Base-by-base conservation (phyloP, 2,113 vertebrate species). In the Delphinus delphis region DNA sequence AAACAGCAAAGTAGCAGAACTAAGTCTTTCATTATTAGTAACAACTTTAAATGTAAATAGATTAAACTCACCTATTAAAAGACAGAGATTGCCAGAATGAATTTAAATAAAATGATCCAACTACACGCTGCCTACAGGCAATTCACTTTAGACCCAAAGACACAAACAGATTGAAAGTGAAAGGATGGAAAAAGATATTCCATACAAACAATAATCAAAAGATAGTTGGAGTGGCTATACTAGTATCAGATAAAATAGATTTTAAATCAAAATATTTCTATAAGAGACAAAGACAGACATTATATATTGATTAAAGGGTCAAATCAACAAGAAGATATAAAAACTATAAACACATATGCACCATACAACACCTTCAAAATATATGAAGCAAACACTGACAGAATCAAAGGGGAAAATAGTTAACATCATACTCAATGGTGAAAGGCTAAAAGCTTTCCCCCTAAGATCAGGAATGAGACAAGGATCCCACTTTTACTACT, bases 21-120 rank as follows among this genome's bases (percentile, higher is more conserved):
- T 70, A 85, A 67, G 10, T 77, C 28, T 13, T 62, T 86, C 23
- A 60, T 25, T 62, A 26, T 25, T 62, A 26, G 9, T 21, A 65
- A 38, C 70, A 89, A 88, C 33, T 60, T 96, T 17, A 96, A 88
- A 79, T 88, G 38, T 60, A 31, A 92, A 63, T 18, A 76, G 31
- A 74, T 31, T 33, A 76, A 74, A 53, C 7, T 68, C 31, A 88
- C 26, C 62, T 93, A 79, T 84, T 71, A 94, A 65, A 84, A 88
- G 63, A 71, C 11, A 65, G 26, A 65, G 33, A n/a, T 9, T 33
- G 41, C 23, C 41, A 90, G 33, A 65, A 91, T 25, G 60, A 3
- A 26, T 55, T 36, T 65, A 55, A 62, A n/a, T 41, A 74, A 62
- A 71, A 38, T 11, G 70, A 62, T 63, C 41, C 71, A 76, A 76